Base-by-base conservation (phyloP, 2,888 invertebrate species). In the Allolobophora icterica region DNA sequence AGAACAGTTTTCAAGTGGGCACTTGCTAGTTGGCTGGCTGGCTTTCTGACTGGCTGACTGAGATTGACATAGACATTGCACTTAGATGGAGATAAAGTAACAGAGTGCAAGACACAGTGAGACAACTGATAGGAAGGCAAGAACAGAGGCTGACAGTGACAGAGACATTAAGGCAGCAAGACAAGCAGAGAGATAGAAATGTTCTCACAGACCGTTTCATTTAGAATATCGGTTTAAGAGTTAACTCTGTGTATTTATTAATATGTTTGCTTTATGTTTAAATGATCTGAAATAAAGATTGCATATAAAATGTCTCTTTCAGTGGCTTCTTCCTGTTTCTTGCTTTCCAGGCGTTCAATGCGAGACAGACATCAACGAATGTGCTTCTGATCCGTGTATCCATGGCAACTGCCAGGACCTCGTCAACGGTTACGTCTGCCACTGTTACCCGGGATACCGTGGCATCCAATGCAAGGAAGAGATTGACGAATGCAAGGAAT, bases 401-500 rank as follows among this genome's bases (percentile, higher is more conserved):
- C 6, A 71, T 34, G 93, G 92, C 35, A 83, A 30, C 33, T 93
- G 93, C 83, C 84, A 42, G 35, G 92, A 93, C 90, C 89, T 42
- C 4, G 90, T 93, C 38, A 91, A 92, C 24, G 92, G 91, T 2
- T 94, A 92, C 91, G 42, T 52, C 17, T 94, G 94, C 91, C 89
- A 89, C 45, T 93, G 93, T 90, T 24, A 89, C 34, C 52, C 91
- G 0, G 93, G 93, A 19, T 93, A 91, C 84, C 89, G 45, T 40
- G 93, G 93, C 24, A 33, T 42, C 21, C 34, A 91, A 84, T 93
- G 93, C 89, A 91, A 91, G 34, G 89, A n/a, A 13, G 92, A 93
- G 33, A 92, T 93, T 42, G 91, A 93, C 89, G 93, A 93, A 90
- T 93, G 93, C 58, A 71, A 38, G 11, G 42, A 92, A 84, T 94